Evolutionary conservation across 2,113 vertebrate genomes (phyloP).

Genomic region (Nicator chloris): DNA sequence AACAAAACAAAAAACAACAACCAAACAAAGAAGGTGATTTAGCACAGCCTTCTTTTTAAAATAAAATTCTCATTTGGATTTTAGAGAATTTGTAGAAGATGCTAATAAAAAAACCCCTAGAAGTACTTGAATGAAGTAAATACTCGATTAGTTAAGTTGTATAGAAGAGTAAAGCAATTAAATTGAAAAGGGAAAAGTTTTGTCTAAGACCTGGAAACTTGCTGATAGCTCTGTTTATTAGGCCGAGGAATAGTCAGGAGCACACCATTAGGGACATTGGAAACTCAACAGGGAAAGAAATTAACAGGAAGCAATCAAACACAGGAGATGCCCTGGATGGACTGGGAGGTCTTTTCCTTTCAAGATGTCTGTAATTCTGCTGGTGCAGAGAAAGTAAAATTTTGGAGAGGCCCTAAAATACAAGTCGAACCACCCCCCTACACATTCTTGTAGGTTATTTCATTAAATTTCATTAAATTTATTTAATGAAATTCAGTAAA

Average conservation of each 20-base stretch:
- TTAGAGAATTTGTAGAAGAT: background rate
- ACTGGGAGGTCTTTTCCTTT: background rate
- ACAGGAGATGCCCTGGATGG: background rate
- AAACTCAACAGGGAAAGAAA: background rate
- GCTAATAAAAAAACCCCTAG: background rate
- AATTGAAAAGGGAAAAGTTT: background rate
- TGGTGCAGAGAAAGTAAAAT: background rate
- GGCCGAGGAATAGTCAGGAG: background rate
- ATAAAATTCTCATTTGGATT: background rate
- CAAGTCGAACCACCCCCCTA: background rate
- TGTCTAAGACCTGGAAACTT: background rate
- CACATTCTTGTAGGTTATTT: background rate
- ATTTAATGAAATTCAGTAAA: background rate
- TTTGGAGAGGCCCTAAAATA: background rate
- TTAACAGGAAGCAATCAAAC: constrained; percentile 21
- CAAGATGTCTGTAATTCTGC: background rate
- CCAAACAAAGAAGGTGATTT: background rate
- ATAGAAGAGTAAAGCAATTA: background rate
- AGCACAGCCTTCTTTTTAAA: background rate
- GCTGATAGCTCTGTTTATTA: background rate
- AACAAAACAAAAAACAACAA: background rate
- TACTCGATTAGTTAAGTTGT: background rate
- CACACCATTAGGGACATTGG: background rate
- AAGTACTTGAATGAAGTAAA: background rate
- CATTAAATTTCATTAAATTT: background rate